These are phyloP conservation scores for Acanthaster planci DNA, from an alignment of 35 echinoderm and acorn worm genomes.

Conservation along the genomic window DNA sequence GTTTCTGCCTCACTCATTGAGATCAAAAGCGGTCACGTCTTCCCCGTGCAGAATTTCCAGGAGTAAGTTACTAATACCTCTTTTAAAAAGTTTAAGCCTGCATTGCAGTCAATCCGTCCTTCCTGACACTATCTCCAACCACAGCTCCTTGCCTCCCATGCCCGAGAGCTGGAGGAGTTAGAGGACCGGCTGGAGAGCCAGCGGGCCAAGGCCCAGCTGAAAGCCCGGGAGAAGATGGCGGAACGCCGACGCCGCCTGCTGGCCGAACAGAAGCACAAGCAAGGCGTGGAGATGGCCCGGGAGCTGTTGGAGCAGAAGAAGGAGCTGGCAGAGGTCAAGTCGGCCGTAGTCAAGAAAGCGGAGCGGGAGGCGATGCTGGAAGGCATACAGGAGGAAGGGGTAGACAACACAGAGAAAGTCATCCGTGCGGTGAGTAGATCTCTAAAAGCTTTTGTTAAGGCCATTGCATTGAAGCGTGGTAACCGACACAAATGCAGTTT, in stretches of 20 bases:
- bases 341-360: constrained; percentile 74
- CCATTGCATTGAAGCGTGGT: no score
- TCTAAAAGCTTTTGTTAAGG: neutral
- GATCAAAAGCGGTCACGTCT: no score
- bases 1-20: no score
- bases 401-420: constrained; percentile 74
- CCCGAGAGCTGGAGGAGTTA: constrained; percentile 87
- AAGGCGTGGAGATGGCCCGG: constrained; percentile 75
- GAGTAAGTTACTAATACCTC: no score
- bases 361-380: constrained; percentile 86
- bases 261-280: constrained; percentile 71
- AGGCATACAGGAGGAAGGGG: constrained; percentile 71
- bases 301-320: constrained; percentile 92
- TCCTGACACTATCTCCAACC: no score
- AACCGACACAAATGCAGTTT: no score
- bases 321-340: constrained; percentile 80
- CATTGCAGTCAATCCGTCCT: no score
- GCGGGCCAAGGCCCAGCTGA: constrained; percentile 68
- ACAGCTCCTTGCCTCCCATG: constrained; percentile 72
- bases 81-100: no score
- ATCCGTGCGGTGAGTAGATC: constrained; percentile 58
- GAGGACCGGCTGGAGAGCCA: constrained; percentile 82
- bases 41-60: no score
- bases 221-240: constrained; percentile 70
- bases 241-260: constrained; percentile 68